Evolutionary conservation across 2,888 invertebrate genomes (phyloP).

Genomic region (Entomobrya multifasciata): DNA sequence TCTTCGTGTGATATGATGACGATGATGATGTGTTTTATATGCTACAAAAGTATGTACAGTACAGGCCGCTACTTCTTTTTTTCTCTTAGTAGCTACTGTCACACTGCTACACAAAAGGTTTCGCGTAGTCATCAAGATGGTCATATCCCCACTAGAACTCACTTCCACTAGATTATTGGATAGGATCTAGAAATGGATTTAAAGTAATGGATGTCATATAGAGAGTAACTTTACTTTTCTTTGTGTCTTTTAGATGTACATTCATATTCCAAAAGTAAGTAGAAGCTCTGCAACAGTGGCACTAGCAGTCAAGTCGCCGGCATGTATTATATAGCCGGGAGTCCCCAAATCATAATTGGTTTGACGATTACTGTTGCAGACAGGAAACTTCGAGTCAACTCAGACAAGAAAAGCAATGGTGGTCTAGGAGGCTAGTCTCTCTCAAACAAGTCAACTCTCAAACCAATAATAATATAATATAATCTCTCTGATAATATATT

Average conservation of each 20-base stretch:
- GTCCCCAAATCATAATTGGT: conserved; percentile 58
- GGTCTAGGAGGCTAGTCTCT: conserved; percentile 21
- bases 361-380: conserved; percentile 51
- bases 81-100: background rate
- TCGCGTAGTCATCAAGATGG: background rate
- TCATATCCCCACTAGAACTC: background rate
- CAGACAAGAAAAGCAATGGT: background rate
- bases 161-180: background rate
- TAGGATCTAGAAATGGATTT: conserved; percentile 47
- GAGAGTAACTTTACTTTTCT: conserved; percentile 16
- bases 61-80: background rate
- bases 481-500: background rate
- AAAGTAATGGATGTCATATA: conserved; percentile 51
- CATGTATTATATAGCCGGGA: conserved; percentile 31
- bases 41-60: background rate
- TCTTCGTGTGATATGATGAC: conserved; percentile 34
- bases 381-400: conserved; percentile 53
- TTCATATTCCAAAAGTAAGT: conserved; percentile 5
- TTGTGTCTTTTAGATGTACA: background rate
- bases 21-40: conserved; percentile 45
- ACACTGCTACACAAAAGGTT: conserved; percentile 21
- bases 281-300: background rate
- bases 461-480: too few species aligned
- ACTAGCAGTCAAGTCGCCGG: too few species aligned
- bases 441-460: background rate